Conservation (phyloP, 2,888 invertebrate species). For the Drosophila conformis region DNA sequence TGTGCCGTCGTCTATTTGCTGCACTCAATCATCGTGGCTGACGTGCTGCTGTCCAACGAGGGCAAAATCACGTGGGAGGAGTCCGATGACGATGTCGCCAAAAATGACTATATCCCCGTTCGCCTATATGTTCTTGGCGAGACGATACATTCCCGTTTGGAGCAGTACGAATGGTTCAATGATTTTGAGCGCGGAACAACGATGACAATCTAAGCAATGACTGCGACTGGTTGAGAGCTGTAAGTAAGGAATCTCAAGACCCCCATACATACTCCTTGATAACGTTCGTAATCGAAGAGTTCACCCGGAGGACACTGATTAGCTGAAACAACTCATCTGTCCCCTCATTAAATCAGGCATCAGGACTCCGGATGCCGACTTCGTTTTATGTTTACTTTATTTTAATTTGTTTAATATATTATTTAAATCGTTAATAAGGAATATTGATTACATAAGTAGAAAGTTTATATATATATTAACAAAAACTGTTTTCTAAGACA, state of each 20-base stretch:
- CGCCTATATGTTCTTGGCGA: slow-evolving; percentile 44
- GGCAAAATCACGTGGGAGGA: background rate
- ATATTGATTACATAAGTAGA: too few relatives aligned
- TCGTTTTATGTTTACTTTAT: background rate
- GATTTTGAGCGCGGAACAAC: background rate
- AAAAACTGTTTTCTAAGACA: too few relatives aligned
- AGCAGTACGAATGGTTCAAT: slow-evolving; percentile 41
- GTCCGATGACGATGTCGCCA: background rate
- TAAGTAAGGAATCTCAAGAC: too few relatives aligned
- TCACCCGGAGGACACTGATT: background rate
- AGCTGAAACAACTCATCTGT: background rate
- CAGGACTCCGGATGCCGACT: too few relatives aligned
- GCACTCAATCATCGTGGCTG: slow-evolving; percentile 47
- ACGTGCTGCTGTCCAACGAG: slow-evolving; percentile 52
- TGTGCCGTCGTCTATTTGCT: slow-evolving; percentile 42
- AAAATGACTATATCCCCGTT: slow-evolving; percentile 40
- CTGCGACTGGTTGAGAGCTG: too few relatives aligned
- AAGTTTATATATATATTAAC: too few relatives aligned
- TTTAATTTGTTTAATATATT: background rate
- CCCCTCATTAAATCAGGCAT: background rate
- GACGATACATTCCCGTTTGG: slow-evolving; percentile 18
- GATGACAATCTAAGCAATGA: slow-evolving; percentile 30
- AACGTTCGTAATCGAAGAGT: too few relatives aligned
- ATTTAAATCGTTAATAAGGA: background rate
- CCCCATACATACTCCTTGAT: too few relatives aligned